Conservation (phyloP, 1,140 invertebrate species). For the Protaetia brevitarsis region DNA sequence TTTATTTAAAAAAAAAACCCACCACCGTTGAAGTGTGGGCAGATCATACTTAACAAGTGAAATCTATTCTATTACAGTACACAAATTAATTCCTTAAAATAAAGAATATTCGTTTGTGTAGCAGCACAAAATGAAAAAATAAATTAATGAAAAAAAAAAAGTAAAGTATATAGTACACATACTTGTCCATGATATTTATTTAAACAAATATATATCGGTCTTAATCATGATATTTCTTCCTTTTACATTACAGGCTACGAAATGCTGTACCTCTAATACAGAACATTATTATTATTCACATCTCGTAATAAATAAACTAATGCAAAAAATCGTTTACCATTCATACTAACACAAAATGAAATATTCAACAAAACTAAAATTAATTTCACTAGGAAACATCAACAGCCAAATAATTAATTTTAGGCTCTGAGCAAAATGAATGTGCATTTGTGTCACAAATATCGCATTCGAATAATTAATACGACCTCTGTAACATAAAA, state of each 20-base stretch:
- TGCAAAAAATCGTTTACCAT: slow-evolving; percentile 9
- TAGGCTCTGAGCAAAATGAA: slow-evolving; percentile 24
- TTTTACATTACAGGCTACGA: not conserved
- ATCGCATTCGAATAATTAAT: not conserved
- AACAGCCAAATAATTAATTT: slow-evolving; percentile 20
- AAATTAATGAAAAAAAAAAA: slow-evolving; percentile 1
- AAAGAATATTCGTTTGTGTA: not conserved
- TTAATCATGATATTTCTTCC: not conserved
- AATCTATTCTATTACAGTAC: slow-evolving; percentile 22
- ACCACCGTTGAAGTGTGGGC: slow-evolving; percentile 18
- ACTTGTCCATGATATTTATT: no score
- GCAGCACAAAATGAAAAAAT: slow-evolving; percentile 11
- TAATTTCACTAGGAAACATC: slow-evolving; percentile 19
- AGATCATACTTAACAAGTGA: slow-evolving; percentile 18
- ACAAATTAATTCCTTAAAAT: slow-evolving; percentile 3
- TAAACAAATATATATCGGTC: no score
- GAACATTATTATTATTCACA: not conserved
- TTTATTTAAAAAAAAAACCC: slow-evolving; percentile 14
- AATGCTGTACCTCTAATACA: not conserved
- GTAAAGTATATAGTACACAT: slow-evolving; percentile 11
- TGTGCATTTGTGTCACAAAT: slow-evolving; percentile 10
- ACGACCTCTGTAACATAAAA: not conserved
- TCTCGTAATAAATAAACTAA: slow-evolving; percentile 19
- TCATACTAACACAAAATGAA: slow-evolving; percentile 2
- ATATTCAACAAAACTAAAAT: slow-evolving; percentile 14